These are phyloP conservation scores for Sericinus montela DNA, from an alignment of 2,888 invertebrate genomes.

Conservation along the genomic window DNA sequence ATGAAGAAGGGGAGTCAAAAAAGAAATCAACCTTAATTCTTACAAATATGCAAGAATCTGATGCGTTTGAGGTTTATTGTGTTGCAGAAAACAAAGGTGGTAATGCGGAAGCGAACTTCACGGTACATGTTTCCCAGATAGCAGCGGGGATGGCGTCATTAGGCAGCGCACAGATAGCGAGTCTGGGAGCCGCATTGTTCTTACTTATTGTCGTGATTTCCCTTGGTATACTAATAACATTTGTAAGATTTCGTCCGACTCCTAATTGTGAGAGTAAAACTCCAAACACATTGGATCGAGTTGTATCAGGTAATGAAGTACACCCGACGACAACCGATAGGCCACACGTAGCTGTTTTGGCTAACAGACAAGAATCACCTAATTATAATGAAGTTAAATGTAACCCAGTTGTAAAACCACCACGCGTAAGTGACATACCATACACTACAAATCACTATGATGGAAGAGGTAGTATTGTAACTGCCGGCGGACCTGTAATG, in stretches of 20 bases:
- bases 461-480: slow-evolving; percentile 82
- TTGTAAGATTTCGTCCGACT: slow-evolving; percentile 86
- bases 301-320: slow-evolving; percentile 80
- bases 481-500: slow-evolving; percentile 81
- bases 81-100: slow-evolving; percentile 94
- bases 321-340: slow-evolving; percentile 69
- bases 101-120: slow-evolving; percentile 92
- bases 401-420: slow-evolving; percentile 86
- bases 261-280: slow-evolving; percentile 88
- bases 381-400: slow-evolving; percentile 64
- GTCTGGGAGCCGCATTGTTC: slow-evolving; percentile 89
- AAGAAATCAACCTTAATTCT: slow-evolving; percentile 87
- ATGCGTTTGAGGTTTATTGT: slow-evolving; percentile 92
- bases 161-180: slow-evolving; percentile 91
- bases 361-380: slow-evolving; percentile 69
- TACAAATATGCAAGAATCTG: slow-evolving; percentile 90
- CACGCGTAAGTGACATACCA: slow-evolving; percentile 82
- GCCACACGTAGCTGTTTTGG: slow-evolving; percentile 78
- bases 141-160: slow-evolving; percentile 89
- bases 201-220: slow-evolving; percentile 87
- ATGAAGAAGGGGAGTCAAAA: slow-evolving; percentile 87
- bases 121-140: slow-evolving; percentile 88
- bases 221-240: slow-evolving; percentile 83
- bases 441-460: slow-evolving; percentile 85
- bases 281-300: slow-evolving; percentile 85